Evolutionary conservation across 92 coral and sea anemone species (phyloP).

Genomic region (Palythoa grandis): DNA sequence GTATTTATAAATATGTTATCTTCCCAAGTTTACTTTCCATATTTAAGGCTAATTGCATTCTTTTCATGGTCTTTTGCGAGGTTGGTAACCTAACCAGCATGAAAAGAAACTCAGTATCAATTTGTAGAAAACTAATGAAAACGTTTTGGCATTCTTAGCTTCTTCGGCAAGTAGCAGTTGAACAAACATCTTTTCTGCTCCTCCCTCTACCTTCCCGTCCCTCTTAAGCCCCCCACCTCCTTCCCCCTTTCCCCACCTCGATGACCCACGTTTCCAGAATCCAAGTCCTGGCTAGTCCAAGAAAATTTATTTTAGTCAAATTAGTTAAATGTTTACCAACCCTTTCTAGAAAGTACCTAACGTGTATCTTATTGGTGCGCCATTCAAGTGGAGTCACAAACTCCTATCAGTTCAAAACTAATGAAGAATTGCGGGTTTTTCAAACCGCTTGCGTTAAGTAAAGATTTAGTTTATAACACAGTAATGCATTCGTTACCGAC

Average conservation of each 20-base stretch:
- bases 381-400: too few relatives aligned
- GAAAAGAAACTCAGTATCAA: background rate
- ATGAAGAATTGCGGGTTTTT: too few relatives aligned
- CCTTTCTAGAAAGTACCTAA: too few relatives aligned
- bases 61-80: background rate
- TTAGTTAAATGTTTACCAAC: too few relatives aligned
- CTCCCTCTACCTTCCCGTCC: too few relatives aligned
- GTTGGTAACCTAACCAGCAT: background rate
- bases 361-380: too few relatives aligned
- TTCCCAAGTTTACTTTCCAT: background rate
- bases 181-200: background rate
- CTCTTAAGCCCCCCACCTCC: too few relatives aligned
- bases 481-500: conserved; percentile 62
- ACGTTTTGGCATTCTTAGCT: background rate
- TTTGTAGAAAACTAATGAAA: background rate
- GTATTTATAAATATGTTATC: background rate
- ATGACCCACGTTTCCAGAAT: too few relatives aligned
- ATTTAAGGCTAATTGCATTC: background rate
- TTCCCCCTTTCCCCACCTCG: too few relatives aligned
- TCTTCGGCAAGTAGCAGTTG: background rate
- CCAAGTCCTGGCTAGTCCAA: too few relatives aligned
- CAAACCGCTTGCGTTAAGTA: background rate
- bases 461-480: background rate
- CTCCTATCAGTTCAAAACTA: too few relatives aligned
- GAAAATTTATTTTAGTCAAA: too few relatives aligned